Base-by-base conservation (phyloP, 2,113 vertebrate species). In the Cochlearius cochlearius region DNA sequence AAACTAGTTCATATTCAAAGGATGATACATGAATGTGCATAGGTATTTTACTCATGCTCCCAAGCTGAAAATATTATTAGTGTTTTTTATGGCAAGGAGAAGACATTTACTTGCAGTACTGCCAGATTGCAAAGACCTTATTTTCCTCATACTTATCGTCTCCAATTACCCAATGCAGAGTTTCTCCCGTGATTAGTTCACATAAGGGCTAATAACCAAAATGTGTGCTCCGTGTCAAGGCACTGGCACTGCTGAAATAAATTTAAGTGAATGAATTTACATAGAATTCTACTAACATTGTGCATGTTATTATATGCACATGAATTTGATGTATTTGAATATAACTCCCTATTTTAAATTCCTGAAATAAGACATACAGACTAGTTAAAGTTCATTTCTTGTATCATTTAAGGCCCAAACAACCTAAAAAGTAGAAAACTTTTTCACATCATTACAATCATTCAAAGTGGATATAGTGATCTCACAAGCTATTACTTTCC, bases 111-210 rank as follows among this genome's bases (percentile, higher is more conserved):
- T 59, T 81, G 73, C 84, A 53, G 66, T 17, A 78, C 55, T 87
- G 45, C 38, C 90, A 94, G 92, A 85, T 67, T 94, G 94, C 85
- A 93, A 41, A 94, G 64, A 63, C 68, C 84, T 81, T 78, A 78
- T 91, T 97, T 96, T 79, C 69, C 60, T 86, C 73, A 41, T 53
- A 73, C 81, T 92, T 68, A 81, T 62, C 0, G 3, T 64, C 81
- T 93, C 81, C 64, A 90, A 84, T 94, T 92, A 97, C 86, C 80
- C 86, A 91, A 0, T 47, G 86, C 77, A 78, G 85, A 92, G 29
- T 93, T 95, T 85, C 69, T 93, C 60, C 68, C 81, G 76, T 92
- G 86, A 86, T 96, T 91, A 94, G 84, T 72, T 96, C 93, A 80
- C 49, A 84, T 78, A 81, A 94, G 64, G 73, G 64, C 69, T 95